These are phyloP conservation scores for Atta cephalotes DNA, from an alignment of 1,140 invertebrate species.

Conservation along the genomic window DNA sequence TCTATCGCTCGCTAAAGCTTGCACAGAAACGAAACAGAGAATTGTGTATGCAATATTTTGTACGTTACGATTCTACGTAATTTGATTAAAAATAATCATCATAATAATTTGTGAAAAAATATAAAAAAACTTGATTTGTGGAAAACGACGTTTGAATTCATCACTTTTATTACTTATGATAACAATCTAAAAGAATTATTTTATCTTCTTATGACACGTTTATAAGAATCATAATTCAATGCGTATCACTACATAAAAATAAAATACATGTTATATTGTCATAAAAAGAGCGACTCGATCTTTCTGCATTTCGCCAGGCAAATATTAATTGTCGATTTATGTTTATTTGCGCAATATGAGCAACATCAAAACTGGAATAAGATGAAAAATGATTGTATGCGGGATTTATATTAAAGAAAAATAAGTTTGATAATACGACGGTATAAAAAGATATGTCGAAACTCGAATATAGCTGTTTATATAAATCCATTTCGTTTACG, in stretches of 20 bases:
- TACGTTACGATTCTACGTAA: slow-evolving; percentile 11
- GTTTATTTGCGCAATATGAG: slow-evolving; percentile 17
- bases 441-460: slow-evolving; percentile 75
- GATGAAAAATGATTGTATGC: slow-evolving; percentile 11
- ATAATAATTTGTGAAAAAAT: neutral
- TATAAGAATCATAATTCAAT: slow-evolving; percentile 12
- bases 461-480: slow-evolving; percentile 28
- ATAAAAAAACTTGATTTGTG: neutral
- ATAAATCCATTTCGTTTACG: slow-evolving; percentile 50
- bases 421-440: slow-evolving; percentile 20
- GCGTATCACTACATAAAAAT: neutral
- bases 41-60: neutral
- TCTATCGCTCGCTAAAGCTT: slow-evolving; percentile 33
- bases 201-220: neutral
- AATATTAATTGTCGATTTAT: slow-evolving; percentile 16
- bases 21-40: slow-evolving; percentile 23
- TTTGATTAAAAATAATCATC: slow-evolving; percentile 11
- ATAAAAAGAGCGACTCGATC: neutral
- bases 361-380: neutral
- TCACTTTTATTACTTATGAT: neutral
- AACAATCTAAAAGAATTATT: neutral
- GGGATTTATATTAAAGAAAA: slow-evolving; percentile 24
- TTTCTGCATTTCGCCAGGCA: neutral
- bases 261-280: neutral
- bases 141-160: no score